Percentiles rank a stretch among this genome's conserved stretches.
Conservation (phyloP, 1,140 invertebrate genomes). For the Rhopalosiphum maidis region DNA sequence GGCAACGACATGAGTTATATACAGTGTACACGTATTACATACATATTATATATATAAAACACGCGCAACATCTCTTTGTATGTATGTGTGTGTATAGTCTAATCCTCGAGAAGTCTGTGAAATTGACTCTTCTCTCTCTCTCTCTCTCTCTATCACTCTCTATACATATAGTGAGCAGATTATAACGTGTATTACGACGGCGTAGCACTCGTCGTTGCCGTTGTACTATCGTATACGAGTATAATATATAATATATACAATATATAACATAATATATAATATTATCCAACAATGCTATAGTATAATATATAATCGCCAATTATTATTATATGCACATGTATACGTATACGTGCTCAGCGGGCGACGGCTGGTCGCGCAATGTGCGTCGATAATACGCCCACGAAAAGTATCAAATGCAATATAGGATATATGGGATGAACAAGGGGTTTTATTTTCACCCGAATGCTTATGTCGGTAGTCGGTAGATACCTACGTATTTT, state of each 20-base stretch:
- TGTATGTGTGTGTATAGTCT: not conserved
- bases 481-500: not conserved
- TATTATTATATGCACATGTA: not conserved
- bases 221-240: not conserved
- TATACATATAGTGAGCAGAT: not conserved
- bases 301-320: not conserved
- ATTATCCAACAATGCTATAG: not conserved
- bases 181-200: not conserved
- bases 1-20: constrained; percentile 17
- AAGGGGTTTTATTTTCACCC: not conserved
- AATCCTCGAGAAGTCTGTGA: constrained; percentile 40
- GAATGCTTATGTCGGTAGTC: not conserved
- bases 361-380: not conserved
- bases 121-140: constrained; percentile 46
- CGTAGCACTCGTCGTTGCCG: not conserved
- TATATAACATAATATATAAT: not conserved
- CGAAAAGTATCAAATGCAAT: not conserved
- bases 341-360: not conserved
- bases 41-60: not conserved
- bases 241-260: not conserved
- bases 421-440: not conserved
- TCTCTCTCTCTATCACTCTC: not conserved
- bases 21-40: not conserved
- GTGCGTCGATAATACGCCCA: not conserved
- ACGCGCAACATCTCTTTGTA: not conserved